phyloP scores from a whole-genome alignment of 2,888 invertebrate species.

The Liposcelis brunnea region DNA sequence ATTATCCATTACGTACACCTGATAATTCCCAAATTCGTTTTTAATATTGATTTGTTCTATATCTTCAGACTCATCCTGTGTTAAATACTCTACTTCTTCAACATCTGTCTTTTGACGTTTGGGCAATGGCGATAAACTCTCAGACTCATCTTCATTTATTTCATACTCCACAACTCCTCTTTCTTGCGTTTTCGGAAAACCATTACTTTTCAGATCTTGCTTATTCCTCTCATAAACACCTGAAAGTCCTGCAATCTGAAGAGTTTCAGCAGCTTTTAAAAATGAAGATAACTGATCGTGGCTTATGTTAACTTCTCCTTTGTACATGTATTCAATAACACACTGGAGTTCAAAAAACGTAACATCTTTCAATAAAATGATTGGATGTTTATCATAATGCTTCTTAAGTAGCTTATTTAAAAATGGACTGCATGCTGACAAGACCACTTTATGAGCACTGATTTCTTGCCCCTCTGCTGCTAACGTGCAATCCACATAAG shows the following conservation, averaged over 20 bases:
- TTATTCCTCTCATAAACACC: background rate
- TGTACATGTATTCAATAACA: conserved; percentile 9
- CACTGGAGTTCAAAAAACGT: background rate
- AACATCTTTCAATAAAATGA: conserved; percentile 5
- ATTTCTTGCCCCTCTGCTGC: conserved; percentile 7
- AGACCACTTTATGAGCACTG: conserved; percentile 4
- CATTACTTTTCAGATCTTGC: too few species aligned
- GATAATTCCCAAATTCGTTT: background rate
- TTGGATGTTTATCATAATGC: conserved; percentile 2
- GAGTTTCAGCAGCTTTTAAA: conserved; percentile 6
- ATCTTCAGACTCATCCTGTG: background rate
- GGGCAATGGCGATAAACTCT: background rate
- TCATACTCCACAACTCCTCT: background rate
- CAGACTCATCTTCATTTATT: background rate
- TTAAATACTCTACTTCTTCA: background rate
- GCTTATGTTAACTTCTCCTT: conserved; percentile 5
- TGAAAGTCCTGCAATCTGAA: conserved; percentile 1
- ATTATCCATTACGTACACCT: background rate
- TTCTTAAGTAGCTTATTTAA: conserved; percentile 2
- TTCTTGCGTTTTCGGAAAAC: background rate
- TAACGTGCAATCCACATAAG: conserved; percentile 6
- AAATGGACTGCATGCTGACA: conserved; percentile 9
- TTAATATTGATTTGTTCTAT: background rate
- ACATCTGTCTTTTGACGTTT: background rate
- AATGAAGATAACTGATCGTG: conserved; percentile 1